phyloP scores from a whole-genome alignment of 1,140 invertebrate species.

The Micrasema longulum region DNA sequence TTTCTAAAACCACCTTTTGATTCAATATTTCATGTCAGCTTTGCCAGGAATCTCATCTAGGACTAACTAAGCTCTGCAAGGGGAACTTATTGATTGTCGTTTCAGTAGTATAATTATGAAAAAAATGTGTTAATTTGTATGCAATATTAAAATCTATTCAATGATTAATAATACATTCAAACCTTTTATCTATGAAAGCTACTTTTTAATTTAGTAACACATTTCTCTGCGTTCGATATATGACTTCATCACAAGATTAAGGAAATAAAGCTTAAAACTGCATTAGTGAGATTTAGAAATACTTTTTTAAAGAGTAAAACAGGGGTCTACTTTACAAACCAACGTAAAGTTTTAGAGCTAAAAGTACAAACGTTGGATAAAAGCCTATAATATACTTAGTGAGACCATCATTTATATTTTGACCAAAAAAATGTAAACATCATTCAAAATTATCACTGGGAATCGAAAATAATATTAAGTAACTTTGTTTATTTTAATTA shows the following conservation, averaged over 20 bases:
- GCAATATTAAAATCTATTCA: constrained; percentile 1
- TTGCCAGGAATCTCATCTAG: neutral
- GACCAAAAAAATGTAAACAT: neutral
- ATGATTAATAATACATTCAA: neutral
- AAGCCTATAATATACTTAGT: neutral
- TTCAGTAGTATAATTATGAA: too few relatives aligned
- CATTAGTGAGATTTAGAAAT: constrained; percentile 1
- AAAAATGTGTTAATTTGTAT: too few relatives aligned
- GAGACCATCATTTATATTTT: neutral
- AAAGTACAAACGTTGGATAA: neutral
- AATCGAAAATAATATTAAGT: too few relatives aligned
- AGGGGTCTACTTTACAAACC: neutral
- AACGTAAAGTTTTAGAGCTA: neutral
- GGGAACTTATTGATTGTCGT: too few relatives aligned
- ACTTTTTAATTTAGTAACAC: neutral
- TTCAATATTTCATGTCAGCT: too few relatives aligned
- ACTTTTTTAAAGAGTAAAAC: neutral
- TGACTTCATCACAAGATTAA: too few relatives aligned
- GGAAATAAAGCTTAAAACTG: neutral
- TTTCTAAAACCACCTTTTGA: neutral
- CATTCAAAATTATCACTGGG: neutral
- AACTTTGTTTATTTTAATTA: too few relatives aligned
- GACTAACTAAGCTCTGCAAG: neutral
- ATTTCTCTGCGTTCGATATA: neutral
- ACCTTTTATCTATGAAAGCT: neutral